phyloP scores from a whole-genome alignment of 1,140 invertebrate genomes.

The Zelostemma sp. region DNA sequence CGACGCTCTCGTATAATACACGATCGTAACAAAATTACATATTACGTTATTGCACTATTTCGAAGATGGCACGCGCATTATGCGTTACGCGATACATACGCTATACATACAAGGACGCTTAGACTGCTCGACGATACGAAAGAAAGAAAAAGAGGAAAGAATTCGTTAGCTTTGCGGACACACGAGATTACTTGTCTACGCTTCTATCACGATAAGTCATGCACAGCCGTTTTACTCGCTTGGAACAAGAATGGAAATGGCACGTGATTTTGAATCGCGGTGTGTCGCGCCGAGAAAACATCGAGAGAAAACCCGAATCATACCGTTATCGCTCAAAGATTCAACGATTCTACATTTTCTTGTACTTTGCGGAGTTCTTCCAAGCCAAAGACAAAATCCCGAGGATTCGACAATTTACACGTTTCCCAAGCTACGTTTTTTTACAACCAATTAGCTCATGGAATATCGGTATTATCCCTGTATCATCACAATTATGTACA shows the following conservation, averaged over 20 bases:
- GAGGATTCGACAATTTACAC: no score
- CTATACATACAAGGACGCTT: conserved; percentile 40
- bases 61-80: conserved; percentile 45
- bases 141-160: conserved; percentile 46
- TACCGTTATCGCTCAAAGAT: no score
- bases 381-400: no score
- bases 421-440: no score
- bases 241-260: conserved; percentile 49
- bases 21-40: conserved; percentile 51
- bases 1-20: conserved; percentile 38
- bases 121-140: conserved; percentile 42
- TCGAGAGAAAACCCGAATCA: no score
- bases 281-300: conserved; percentile 8
- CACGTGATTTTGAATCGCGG: conserved; percentile 47
- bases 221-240: conserved; percentile 50
- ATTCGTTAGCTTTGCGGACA: conserved; percentile 46
- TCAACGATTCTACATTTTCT: no score
- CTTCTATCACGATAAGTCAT: conserved; percentile 46
- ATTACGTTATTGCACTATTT: conserved; percentile 52
- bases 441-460: no score
- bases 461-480: no score
- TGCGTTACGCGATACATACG: conserved; percentile 19
- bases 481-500: no score
- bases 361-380: no score
- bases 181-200: conserved; percentile 42